Base-by-base conservation (phyloP, 2,888 invertebrate species). In the Spodoptera picta region DNA sequence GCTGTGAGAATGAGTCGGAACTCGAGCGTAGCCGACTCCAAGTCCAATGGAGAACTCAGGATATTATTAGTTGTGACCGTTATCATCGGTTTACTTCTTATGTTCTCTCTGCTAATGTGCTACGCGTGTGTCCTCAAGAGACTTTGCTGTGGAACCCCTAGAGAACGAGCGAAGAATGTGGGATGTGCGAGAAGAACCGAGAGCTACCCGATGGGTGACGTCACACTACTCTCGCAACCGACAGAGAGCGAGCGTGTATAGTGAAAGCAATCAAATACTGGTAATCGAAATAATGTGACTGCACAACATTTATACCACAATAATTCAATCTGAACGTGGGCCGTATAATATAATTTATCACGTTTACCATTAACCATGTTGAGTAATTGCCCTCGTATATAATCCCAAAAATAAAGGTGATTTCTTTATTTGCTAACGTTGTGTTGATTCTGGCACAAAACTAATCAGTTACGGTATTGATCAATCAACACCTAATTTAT, bases 71-170 rank as follows among this genome's bases (percentile, higher is more conserved):
- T 96, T 3, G 93, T 96, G 53, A 95, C 96, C 4, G 95, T 96
- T 48, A 90, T 95, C 48, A 94, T 96, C 41, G 96, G 96, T 7
- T 90, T 96, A 45, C 87, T 96, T 5, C 92, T 96, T 10, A 96
- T 96, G 93, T 93, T 96, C 51, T 95, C 95, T 0, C 84, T 96
- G n/a, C 91, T 96, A 0, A 92, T 96, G 84, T 96, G 96, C 84
- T 96, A 96, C 85, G 95, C 96, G 6, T 96, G 96, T 80, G 96
- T 96, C 14, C 95, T 96, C 65, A 94, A 95, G 57, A 93, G 96
- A 73, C 90, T 96, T 4, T 96, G 96, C 81, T 96, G 96, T 69
- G 95, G 95, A 54, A 91, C 92, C 27, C 83, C 95, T n/a, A 87
- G 93, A 74, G 92, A 95, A 81, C 83, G 93, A 69, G 87, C 89